These are phyloP conservation scores for Cuculus canorus DNA, from an alignment of 2,797 vertebrate genomes.

Conservation along the genomic window DNA sequence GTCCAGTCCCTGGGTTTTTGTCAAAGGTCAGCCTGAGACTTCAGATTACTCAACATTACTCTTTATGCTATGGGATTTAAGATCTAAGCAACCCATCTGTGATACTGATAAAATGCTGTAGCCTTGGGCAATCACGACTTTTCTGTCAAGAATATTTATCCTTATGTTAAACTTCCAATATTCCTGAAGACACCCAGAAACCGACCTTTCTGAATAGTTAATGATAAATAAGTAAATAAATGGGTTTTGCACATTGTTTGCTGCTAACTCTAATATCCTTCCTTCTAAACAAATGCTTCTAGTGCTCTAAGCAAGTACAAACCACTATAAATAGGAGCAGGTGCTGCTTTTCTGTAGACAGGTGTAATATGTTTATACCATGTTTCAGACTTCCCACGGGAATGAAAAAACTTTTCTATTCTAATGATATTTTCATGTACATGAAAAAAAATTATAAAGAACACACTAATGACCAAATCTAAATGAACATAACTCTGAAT, in stretches of 20 bases:
- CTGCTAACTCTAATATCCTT: neutral
- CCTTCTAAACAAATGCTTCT: neutral
- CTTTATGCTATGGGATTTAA: neutral
- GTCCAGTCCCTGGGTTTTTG: neutral
- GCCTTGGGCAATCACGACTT: conserved; percentile 18
- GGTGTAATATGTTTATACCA: neutral
- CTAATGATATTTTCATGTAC: neutral
- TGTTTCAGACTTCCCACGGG: neutral
- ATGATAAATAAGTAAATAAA: conserved; percentile 55
- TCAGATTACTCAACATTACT: neutral
- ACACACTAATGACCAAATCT: neutral
- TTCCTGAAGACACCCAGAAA: neutral
- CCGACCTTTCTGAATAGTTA: conserved; percentile 8
- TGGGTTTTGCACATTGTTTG: conserved; percentile 8
- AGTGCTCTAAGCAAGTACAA: neutral
- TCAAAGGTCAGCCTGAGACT: neutral
- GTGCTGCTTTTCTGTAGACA: neutral
- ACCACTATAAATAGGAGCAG: neutral
- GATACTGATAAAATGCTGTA: neutral
- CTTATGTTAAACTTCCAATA: conserved; percentile 31
- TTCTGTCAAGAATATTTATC: conserved; percentile 25
- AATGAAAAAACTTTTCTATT: neutral
- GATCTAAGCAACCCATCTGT: neutral
- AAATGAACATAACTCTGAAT: neutral
- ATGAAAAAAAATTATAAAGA: neutral